Percentiles rank a stretch among this genome's conserved stretches.
phyloP scores from a whole-genome alignment of 2,113 vertebrate genomes.

The Rhineura floridana region DNA sequence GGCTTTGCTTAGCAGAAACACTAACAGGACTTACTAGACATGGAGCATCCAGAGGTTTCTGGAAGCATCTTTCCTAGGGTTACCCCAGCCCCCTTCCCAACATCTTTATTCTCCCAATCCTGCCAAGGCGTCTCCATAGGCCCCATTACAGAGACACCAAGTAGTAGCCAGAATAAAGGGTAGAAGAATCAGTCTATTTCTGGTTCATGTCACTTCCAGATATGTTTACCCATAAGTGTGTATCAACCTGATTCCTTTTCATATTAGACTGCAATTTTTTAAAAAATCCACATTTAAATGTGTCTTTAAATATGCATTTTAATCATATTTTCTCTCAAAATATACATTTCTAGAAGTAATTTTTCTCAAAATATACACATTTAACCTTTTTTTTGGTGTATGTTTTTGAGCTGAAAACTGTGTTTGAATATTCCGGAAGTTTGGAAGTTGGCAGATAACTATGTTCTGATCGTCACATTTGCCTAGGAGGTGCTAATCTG shows the following conservation, averaged over 20 bases:
- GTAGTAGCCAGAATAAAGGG: neutral
- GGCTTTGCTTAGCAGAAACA: too few relatives aligned
- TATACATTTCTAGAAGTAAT: neutral
- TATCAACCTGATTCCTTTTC: too few relatives aligned
- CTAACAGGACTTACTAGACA: too few relatives aligned
- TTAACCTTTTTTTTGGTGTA: neutral
- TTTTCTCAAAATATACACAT: neutral
- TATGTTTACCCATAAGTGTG: neutral
- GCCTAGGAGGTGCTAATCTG: too few relatives aligned
- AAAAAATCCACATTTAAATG: neutral
- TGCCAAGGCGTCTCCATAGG: too few relatives aligned
- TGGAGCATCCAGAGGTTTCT: too few relatives aligned
- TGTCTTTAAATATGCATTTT: neutral
- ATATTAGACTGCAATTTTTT: neutral
- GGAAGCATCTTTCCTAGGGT: too few relatives aligned
- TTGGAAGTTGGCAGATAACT: neutral
- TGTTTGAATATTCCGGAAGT: neutral
- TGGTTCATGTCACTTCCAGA: neutral
- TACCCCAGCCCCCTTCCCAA: too few relatives aligned
- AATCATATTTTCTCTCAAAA: neutral
- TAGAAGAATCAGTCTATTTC: neutral
- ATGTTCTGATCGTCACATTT: neutral
- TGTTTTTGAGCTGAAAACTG: neutral
- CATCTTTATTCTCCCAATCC: too few relatives aligned
- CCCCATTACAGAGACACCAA: neutral